Evolutionary conservation across 2,888 invertebrate genomes (phyloP), one percentile per base, ranked within the genome.

Genomic region (Mechanitis mazaeus): DNA sequence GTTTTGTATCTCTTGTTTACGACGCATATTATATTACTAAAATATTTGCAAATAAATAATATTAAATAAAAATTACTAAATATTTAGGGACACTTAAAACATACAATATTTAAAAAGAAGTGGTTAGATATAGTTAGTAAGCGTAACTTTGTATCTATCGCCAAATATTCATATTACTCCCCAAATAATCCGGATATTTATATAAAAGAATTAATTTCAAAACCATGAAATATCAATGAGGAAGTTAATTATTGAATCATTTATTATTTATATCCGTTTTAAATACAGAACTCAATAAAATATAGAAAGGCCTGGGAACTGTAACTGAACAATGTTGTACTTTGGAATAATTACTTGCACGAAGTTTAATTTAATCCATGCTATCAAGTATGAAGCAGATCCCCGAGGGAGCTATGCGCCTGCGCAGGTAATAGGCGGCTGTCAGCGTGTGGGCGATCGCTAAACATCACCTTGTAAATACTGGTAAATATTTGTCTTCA

Each of bases 401-500:
- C 79, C 79, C 79, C 70, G 73, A 75, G 76, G 80, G 80, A 78
- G 75, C 75, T 71, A 74, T 75, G 73, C 67, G 68, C 75, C 62
- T 45, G 74, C 75, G 76, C 76, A 64, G 65, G 73, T 83, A 85
- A 86, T 84, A 75, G 79, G 68, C 70, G 77, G 72, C 84, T 86
- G 85, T 85, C 87, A 81, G 71, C 78, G 80, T 78, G 86, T 85
- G 81, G 85, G 85, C 79, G 84, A 80, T 78, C 80, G 77, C 79
- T 83, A 80, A 83, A 81, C 83, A 84, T 81, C 79, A 76, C 75
- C 76, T 82, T 79, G 82, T 84, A 83, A 79, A 77, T 79, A 81
- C 80, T 68, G 77, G 82, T 81, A 84, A 86, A 86, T 87, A 86
- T 87, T 87, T 87, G 85, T 86, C 86, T 87, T 84, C 78, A 73